Evolutionary conservation across 1,140 invertebrate genomes (phyloP).

Genomic region (Drosophila rufa): DNA sequence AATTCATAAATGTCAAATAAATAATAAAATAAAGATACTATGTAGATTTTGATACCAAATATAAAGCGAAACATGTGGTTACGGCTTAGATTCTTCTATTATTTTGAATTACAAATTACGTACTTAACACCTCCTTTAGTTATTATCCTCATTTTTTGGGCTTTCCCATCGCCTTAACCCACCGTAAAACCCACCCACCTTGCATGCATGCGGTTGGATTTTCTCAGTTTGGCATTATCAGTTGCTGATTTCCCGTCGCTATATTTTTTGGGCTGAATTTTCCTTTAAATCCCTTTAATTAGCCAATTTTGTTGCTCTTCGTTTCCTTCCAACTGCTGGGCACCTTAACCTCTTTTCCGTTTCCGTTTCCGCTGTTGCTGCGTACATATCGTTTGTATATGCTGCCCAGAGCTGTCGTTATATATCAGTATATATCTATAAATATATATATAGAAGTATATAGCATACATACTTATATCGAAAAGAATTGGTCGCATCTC

Average conservation of each 20-base stretch:
- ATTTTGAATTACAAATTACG: neutral
- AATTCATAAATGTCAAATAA: neutral
- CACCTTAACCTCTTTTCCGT: conserved; percentile 30
- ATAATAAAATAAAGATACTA: neutral
- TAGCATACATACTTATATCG: conserved; percentile 65
- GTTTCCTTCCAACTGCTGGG: conserved; percentile 20
- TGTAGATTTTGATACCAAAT: neutral
- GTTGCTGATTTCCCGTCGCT: conserved; percentile 30
- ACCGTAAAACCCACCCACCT: conserved; percentile 1
- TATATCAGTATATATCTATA: conserved; percentile 47
- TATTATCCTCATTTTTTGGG: neutral
- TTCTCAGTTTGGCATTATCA: conserved; percentile 41
- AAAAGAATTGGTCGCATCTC: conserved; percentile 61
- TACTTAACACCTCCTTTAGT: neutral
- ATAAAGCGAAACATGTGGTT: neutral
- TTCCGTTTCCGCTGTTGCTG: conserved; percentile 29
- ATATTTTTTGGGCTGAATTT: conserved; percentile 30
- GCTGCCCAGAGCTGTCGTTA: conserved; percentile 56
- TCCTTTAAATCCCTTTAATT: neutral
- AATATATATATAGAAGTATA: conserved; percentile 62
- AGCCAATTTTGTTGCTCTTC: conserved; percentile 9
- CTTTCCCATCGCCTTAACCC: neutral
- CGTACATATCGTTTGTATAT: conserved; percentile 45
- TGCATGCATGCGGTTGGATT: conserved; percentile 49
- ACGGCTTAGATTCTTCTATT: neutral